Base-by-base conservation (phyloP, 1,140 invertebrate species). In the Drosophila burlai region DNA sequence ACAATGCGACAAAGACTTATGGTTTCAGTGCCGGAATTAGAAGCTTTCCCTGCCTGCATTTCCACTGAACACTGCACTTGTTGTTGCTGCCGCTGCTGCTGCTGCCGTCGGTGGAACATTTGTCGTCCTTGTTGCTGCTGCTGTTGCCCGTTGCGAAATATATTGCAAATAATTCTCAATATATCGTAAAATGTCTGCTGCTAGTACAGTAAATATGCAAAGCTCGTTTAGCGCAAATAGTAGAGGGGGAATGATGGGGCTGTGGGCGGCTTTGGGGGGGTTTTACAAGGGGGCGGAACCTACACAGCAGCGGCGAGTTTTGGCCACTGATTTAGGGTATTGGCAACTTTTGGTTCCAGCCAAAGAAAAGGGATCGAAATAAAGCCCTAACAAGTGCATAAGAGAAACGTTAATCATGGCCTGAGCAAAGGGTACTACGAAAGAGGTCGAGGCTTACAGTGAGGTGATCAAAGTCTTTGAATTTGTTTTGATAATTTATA, bases 101-200 rank as follows among this genome's bases (percentile, higher is more conserved):
- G 83, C 58, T 76, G 83, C 62, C 82, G 76, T 83, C 80, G 83
- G 72, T 87, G 83, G 77, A 72, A 90, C 85, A 89, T 89, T 89
- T 89, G 85, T 90, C 85, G 85, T 89, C 81, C 85, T 89, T 90
- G 85, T 85, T 90, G 86, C 81, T 90, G 78, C 79, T 85, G 81
- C 69, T 89, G 67, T 61, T 82, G 75, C 80, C 52, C 61, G 62
- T 76, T 55, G 68, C 79, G 81, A 90, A 90, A 90, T 90, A 90
- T 90, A 90, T 90, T 90, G 85, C 85, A 82, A 82, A 90, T 90
- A 90, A 90, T 85, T 90, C 85, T 90, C 85, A 90, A 90, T 90
- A 90, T 91, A 90, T 90, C 85, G 85, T 90, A 91, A 85, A 90
- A 91, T 90, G 85, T 91, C 85, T 90, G 85, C 78, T 85, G 79